These are phyloP conservation scores for Poecilia wingei DNA, from an alignment of 2,797 vertebrate species.

Conservation along the genomic window DNA sequence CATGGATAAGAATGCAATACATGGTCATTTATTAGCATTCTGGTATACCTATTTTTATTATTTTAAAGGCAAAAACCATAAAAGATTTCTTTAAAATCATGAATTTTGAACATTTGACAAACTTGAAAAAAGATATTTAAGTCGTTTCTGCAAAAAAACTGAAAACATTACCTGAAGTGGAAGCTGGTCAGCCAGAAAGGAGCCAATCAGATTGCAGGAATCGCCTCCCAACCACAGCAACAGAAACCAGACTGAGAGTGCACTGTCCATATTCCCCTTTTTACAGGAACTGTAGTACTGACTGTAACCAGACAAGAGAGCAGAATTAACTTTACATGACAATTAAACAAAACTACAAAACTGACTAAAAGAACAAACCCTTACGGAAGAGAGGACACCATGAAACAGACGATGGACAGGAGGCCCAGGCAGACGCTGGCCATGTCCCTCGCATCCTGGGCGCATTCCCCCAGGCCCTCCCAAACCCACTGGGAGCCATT, in stretches of 20 bases:
- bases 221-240: slow-evolving; percentile 94
- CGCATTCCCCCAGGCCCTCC: slow-evolving; percentile 86
- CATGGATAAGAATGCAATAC: background rate
- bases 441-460: slow-evolving; percentile 85
- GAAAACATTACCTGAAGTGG: slow-evolving; percentile 88
- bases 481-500: slow-evolving; percentile 90
- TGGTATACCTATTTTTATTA: background rate
- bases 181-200: slow-evolving; percentile 92
- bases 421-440: slow-evolving; percentile 89
- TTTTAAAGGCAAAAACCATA: background rate
- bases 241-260: slow-evolving; percentile 94
- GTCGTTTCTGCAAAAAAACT: background rate
- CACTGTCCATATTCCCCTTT: slow-evolving; percentile 91
- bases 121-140: background rate
- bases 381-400: slow-evolving; percentile 91
- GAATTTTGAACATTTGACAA: too few relatives aligned
- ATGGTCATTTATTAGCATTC: background rate
- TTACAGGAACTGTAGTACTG: slow-evolving; percentile 92
- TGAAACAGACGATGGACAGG: slow-evolving; percentile 91
- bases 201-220: slow-evolving; percentile 91
- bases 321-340: background rate
- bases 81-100: background rate
- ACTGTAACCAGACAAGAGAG: slow-evolving; percentile 67
- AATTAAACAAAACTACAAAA: too few relatives aligned
- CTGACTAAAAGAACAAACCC: slow-evolving; percentile 52